Conservation (phyloP, 2,113 vertebrate genomes). For the Jacana jacana region DNA sequence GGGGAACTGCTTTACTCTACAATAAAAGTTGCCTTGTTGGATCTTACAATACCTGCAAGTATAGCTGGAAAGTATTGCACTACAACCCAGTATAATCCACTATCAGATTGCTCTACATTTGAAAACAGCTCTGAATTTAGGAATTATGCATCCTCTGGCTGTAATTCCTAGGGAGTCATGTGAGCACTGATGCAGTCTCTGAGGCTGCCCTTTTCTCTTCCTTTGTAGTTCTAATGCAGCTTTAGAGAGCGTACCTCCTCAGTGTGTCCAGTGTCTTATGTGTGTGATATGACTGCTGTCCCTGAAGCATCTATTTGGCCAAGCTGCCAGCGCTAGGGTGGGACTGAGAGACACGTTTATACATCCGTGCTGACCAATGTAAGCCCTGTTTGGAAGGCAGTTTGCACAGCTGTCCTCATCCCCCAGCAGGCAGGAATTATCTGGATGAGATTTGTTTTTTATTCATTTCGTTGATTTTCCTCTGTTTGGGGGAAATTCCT, state of each 20-base stretch:
- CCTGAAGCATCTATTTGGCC: no score
- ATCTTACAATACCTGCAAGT: neutral
- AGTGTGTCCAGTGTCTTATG: neutral
- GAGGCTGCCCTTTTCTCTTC: neutral
- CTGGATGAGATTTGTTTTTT: neutral
- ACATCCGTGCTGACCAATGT: slow-evolving; percentile 25
- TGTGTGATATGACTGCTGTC: no score
- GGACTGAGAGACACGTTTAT: neutral
- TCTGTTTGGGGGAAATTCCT: neutral
- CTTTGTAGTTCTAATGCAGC: neutral
- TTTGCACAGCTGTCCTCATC: slow-evolving; percentile 20
- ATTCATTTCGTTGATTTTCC: neutral
- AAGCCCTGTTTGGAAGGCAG: neutral
- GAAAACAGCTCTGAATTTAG: neutral
- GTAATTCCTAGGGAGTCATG: neutral
- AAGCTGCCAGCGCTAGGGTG: neutral
- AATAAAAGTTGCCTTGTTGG: neutral
- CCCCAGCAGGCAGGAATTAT: neutral
- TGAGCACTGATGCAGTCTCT: neutral
- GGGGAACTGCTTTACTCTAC: neutral
- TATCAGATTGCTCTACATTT: accelerated
- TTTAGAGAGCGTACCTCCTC: neutral
- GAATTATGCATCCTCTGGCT: neutral
- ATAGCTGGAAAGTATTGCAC: neutral
- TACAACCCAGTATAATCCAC: neutral